Conservation (phyloP, 1,140 invertebrate species). For the Helicorthomorpha holstii region DNA sequence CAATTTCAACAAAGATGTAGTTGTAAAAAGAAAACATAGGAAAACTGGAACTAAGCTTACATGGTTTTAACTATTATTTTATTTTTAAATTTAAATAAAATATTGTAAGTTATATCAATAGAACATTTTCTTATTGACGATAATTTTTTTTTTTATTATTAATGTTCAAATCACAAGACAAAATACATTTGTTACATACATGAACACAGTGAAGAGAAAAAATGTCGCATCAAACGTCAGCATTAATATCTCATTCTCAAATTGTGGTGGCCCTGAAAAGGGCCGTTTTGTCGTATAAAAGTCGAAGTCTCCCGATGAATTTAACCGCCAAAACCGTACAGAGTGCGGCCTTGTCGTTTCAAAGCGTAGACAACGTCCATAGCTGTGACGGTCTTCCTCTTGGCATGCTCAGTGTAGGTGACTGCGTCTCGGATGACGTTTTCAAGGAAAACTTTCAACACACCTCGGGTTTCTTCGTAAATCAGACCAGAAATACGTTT, state of each 20-base stretch:
- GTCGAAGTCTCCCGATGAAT: neutral
- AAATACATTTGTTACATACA: too few species aligned
- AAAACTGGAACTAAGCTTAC: too few species aligned
- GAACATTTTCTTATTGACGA: too few species aligned
- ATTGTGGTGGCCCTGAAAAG: slow-evolving; percentile 23
- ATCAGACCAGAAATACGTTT: slow-evolving; percentile 55
- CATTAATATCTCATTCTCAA: slow-evolving; percentile 6
- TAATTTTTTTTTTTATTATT: too few species aligned
- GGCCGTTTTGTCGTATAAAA: slow-evolving; percentile 16
- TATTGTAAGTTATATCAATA: too few species aligned
- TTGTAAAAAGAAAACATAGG: too few species aligned
- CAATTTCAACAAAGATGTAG: too few species aligned
- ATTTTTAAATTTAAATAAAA: too few species aligned
- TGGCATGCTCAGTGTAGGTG: slow-evolving; percentile 66
- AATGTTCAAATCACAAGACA: too few species aligned
- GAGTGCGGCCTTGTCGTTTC: slow-evolving; percentile 56
- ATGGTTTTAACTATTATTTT: too few species aligned
- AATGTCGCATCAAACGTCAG: neutral
- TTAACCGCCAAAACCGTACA: slow-evolving; percentile 41
- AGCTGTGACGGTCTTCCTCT: slow-evolving; percentile 62
- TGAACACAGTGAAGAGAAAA: too few species aligned
- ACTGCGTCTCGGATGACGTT: slow-evolving; percentile 66
- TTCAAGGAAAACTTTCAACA: slow-evolving; percentile 59
- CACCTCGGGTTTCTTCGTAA: slow-evolving; percentile 49
- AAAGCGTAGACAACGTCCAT: slow-evolving; percentile 77